Percentiles rank a stretch among this genome's conserved stretches.
Evolutionary conservation across 2,113 vertebrate species (phyloP).

Genomic region (Oreochromis tanganicae): DNA sequence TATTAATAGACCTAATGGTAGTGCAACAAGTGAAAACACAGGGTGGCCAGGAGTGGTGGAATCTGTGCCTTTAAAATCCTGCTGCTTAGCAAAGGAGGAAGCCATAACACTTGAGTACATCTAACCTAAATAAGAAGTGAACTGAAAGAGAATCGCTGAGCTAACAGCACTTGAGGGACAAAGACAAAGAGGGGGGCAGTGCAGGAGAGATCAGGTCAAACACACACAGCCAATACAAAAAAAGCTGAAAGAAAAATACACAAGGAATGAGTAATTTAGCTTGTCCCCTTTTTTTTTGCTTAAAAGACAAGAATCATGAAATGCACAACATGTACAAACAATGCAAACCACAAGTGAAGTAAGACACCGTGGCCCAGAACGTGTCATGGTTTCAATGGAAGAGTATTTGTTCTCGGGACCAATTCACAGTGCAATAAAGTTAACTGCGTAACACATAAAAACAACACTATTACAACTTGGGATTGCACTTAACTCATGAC

Average conservation of each 20-base stretch:
- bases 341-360: neutral
- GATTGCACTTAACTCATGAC: neutral
- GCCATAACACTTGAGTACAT: conserved; percentile 29
- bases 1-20: neutral
- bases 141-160: conserved; percentile 51
- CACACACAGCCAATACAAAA: neutral
- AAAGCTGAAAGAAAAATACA: neutral
- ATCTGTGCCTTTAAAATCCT: conserved; percentile 34
- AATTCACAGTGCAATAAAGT: neutral
- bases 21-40: neutral
- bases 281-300: neutral
- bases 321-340: neutral
- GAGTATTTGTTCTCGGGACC: neutral
- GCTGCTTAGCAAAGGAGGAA: conserved; percentile 1
- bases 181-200: neutral
- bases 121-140: conserved; percentile 65
- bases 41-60: neutral
- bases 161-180: conserved; percentile 8
- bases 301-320: neutral
- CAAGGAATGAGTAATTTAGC: neutral
- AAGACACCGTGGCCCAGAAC: conserved; percentile 15
- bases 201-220: neutral
- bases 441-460: neutral
- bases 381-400: conserved; percentile 5
- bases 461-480: neutral